Conservation (phyloP, 1,140 invertebrate species). For the Augochlora pura region DNA sequence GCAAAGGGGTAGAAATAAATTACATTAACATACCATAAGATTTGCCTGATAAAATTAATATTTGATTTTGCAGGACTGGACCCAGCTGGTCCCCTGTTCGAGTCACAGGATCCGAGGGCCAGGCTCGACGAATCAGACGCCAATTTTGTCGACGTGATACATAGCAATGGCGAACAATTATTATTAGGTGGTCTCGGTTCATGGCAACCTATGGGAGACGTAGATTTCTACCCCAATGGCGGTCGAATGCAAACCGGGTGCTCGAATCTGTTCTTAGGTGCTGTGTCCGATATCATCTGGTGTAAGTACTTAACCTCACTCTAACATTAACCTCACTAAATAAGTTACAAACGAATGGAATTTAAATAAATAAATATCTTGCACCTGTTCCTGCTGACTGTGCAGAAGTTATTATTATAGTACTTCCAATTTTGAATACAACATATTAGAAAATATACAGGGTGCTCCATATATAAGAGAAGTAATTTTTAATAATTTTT, state of each 20-base stretch:
- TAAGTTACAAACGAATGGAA: too few species aligned
- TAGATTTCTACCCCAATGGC: conserved; percentile 96
- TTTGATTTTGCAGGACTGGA: conserved; percentile 85
- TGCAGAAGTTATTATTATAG: too few species aligned
- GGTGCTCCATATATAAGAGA: too few species aligned
- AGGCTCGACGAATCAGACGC: conserved; percentile 92
- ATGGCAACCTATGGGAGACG: conserved; percentile 93
- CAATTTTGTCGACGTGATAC: conserved; percentile 96
- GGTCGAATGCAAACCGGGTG: conserved; percentile 94
- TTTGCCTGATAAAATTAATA: neutral
- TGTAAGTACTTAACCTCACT: conserved; percentile 83
- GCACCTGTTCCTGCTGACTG: too few species aligned
- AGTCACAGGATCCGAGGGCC: conserved; percentile 90
- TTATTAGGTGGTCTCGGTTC: conserved; percentile 91
- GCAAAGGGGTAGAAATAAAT: too few species aligned
- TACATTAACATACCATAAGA: too few species aligned
- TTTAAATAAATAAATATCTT: too few species aligned
- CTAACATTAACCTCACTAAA: too few species aligned
- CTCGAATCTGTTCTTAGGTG: conserved; percentile 91
- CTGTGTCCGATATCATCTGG: conserved; percentile 94
- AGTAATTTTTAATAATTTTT: too few species aligned
- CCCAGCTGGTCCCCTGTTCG: conserved; percentile 94
- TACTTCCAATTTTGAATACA: too few species aligned
- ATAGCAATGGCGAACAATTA: conserved; percentile 94
- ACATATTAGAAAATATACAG: too few species aligned